Evolutionary conservation across 2,113 vertebrate species (phyloP).

Genomic region (Planiliza haematocheilus): DNA sequence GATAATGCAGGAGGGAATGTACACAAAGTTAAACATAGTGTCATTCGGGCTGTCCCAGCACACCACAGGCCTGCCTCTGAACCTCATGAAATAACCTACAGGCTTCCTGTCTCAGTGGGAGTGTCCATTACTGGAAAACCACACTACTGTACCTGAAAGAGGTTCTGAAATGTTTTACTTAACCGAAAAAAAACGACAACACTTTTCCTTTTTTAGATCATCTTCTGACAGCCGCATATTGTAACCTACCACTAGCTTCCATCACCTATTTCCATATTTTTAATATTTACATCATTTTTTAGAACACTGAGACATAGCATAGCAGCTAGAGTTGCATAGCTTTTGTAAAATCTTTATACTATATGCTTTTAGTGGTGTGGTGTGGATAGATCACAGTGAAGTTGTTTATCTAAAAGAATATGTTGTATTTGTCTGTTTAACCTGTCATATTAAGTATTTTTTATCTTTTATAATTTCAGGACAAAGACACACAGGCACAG

Average conservation of each 20-base stretch:
- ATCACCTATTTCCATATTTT: too few species aligned
- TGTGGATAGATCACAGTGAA: not conserved
- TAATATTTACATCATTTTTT: too few species aligned
- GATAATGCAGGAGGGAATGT: conserved; percentile 7
- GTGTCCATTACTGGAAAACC: conserved; percentile 62
- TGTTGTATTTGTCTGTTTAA: not conserved
- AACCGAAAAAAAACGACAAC: not conserved
- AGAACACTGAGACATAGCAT: not conserved
- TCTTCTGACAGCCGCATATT: not conserved
- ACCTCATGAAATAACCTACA: conserved; percentile 6
- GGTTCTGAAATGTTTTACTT: not conserved
- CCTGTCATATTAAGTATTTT: not conserved
- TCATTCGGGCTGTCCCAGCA: conserved; percentile 23
- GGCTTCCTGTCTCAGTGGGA: conserved; percentile 55
- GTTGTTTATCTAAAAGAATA: not conserved
- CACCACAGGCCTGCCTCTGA: conserved; percentile 8
- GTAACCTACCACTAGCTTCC: not conserved
- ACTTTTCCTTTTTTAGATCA: not conserved
- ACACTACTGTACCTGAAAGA: conserved; percentile 1
- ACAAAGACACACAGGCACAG: not conserved
- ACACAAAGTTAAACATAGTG: not conserved
- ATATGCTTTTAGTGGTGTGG: too few species aligned
- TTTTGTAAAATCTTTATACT: too few species aligned
- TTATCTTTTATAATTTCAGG: conserved; percentile 28
- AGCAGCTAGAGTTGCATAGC: not conserved